Conservation (phyloP, 2,797 vertebrate species). For the Ictinia mississippiensis region DNA sequence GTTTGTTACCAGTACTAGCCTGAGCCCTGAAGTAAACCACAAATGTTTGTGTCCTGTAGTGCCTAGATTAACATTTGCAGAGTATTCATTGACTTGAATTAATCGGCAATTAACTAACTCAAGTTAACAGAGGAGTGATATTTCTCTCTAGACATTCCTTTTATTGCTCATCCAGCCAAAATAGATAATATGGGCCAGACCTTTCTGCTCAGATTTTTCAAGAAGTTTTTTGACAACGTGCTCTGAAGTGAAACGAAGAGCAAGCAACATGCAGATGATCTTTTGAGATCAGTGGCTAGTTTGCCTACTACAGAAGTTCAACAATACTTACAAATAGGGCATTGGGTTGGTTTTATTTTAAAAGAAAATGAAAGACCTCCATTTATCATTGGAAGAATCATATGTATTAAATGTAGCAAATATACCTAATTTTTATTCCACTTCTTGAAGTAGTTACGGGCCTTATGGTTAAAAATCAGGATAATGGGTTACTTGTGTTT, state of each 20-base stretch:
- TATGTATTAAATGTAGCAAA: background rate
- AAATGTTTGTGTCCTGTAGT: conserved; percentile 7
- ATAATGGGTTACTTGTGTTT: background rate
- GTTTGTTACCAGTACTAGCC: background rate
- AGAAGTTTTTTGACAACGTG: background rate
- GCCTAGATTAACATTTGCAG: conserved; percentile 34
- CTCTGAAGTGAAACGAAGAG: background rate
- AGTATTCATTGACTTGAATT: conserved; percentile 53
- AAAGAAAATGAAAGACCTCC: background rate
- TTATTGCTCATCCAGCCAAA: conserved; percentile 34
- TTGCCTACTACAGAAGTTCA: background rate
- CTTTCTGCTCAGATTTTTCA: background rate
- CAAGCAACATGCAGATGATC: background rate
- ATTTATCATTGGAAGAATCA: background rate
- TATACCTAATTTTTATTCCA: background rate
- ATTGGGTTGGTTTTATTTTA: background rate
- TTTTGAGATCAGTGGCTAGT: background rate
- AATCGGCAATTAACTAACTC: conserved; percentile 62
- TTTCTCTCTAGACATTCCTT: conserved; percentile 30
- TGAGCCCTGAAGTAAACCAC: conserved; percentile 4
- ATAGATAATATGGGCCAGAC: background rate
- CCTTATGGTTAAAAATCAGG: background rate
- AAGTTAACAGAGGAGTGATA: conserved; percentile 36
- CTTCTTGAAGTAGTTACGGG: background rate
- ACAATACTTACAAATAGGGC: background rate